phyloP scores from a whole-genome alignment of 2,113 vertebrate genomes.

The Notiomystis cincta region DNA sequence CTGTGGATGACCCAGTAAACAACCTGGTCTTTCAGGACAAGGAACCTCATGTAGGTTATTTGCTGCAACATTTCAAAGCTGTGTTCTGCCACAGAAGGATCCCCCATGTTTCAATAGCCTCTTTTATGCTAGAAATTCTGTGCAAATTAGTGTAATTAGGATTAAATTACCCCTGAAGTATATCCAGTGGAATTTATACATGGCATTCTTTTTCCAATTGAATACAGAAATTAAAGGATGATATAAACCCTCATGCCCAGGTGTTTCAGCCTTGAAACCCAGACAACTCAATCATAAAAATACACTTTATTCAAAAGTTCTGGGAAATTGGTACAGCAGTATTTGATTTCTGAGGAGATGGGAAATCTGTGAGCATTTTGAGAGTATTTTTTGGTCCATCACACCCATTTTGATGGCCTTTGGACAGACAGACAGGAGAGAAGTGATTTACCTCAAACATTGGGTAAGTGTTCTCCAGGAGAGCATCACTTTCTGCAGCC shows the following conservation, averaged over 20 bases:
- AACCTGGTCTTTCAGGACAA: neutral
- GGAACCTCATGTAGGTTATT: neutral
- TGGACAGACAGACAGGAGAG: neutral
- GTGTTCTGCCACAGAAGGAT: neutral
- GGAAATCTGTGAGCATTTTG: neutral
- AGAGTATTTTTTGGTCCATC: neutral
- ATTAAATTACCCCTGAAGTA: neutral
- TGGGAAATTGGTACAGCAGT: neutral
- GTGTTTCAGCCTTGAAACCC: neutral
- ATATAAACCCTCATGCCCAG: neutral
- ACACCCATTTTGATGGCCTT: neutral
- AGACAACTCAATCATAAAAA: neutral
- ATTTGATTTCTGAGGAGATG: neutral
- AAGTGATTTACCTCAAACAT: conserved; percentile 75
- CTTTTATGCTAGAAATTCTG: neutral
- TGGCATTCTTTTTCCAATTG: neutral
- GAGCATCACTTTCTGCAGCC: conserved; percentile 75
- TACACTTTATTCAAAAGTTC: neutral
- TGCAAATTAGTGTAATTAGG: neutral
- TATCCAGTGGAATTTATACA: neutral
- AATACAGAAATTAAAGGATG: neutral
- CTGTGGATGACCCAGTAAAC: neutral
- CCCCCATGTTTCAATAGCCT: neutral
- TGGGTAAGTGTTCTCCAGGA: conserved; percentile 76
- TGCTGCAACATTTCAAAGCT: neutral